These are phyloP conservation scores for Temnothorax longispinosus DNA, from an alignment of 1,140 invertebrate genomes.

Conservation along the genomic window DNA sequence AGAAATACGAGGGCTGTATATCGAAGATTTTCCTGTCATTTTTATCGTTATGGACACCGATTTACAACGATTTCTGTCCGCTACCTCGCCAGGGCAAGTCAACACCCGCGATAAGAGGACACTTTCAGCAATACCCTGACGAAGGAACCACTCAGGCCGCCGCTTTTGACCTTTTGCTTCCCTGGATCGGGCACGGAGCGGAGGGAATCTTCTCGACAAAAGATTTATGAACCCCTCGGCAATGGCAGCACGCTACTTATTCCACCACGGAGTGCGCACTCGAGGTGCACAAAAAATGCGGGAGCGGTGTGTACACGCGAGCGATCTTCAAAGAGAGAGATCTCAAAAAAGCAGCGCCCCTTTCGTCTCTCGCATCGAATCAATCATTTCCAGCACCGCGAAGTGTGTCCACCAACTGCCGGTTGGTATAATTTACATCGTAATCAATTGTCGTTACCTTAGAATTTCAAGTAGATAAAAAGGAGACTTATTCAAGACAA, in stretches of 20 bases:
- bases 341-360: slow-evolving; percentile 45
- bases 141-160: slow-evolving; percentile 62
- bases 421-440: slow-evolving; percentile 2
- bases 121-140: slow-evolving; percentile 64
- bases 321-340: slow-evolving; percentile 68
- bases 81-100: slow-evolving; percentile 49
- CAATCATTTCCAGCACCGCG: slow-evolving; percentile 53
- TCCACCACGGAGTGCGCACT: slow-evolving; percentile 77
- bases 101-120: slow-evolving; percentile 73
- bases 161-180: slow-evolving; percentile 80
- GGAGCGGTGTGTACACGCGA: slow-evolving; percentile 66
- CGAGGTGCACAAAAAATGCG: slow-evolving; percentile 73
- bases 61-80: slow-evolving; percentile 58
- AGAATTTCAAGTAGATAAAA: not conserved
- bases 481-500: not conserved
- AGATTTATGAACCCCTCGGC: slow-evolving; percentile 79
- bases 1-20: not conserved
- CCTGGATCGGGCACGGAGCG: slow-evolving; percentile 68
- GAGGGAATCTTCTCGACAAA: slow-evolving; percentile 77
- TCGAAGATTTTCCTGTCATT: slow-evolving; percentile 8
- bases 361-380: slow-evolving; percentile 50
- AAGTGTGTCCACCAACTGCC: slow-evolving; percentile 18
- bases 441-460: not conserved
- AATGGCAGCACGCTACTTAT: slow-evolving; percentile 78
- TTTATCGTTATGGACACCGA: slow-evolving; percentile 25